Conservation (phyloP, 2,113 vertebrate genomes). For the Rhombomys opimus region DNA sequence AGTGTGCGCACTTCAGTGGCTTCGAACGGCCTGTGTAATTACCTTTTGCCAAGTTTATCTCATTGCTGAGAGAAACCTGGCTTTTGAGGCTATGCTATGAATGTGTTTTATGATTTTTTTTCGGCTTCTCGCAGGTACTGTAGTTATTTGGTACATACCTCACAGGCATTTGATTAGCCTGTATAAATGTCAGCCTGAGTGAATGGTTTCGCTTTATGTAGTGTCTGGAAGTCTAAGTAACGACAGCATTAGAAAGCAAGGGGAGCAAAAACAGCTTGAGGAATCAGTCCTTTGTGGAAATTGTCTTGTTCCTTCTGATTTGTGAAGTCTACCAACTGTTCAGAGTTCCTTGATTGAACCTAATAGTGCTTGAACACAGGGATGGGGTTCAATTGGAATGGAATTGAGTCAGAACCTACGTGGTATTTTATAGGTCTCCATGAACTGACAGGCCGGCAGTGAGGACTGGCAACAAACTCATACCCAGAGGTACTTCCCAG, state of each 20-base stretch:
- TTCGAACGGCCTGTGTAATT: constrained; percentile 34
- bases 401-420: not conserved
- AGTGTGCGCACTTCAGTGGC: not conserved
- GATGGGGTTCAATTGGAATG: constrained; percentile 59
- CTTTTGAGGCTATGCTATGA: not conserved
- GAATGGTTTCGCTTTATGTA: constrained; percentile 68
- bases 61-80: not conserved
- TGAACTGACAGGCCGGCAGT: not conserved
- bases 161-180: constrained; percentile 76
- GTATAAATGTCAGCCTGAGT: constrained; percentile 75
- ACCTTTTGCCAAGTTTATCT: constrained; percentile 22
- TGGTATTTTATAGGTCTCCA: constrained; percentile 35
- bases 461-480: constrained; percentile 17
- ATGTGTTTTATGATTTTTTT: constrained; percentile 39
- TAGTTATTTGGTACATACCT: constrained; percentile 46
- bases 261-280: constrained; percentile 65
- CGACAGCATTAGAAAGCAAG: constrained; percentile 66
- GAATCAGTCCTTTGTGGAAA: constrained; percentile 71
- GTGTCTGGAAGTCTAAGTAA: constrained; percentile 72
- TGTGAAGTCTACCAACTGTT: constrained; percentile 73
- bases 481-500: not conserved
- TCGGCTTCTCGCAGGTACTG: constrained; percentile 15
- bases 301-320: constrained; percentile 79
- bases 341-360: constrained; percentile 67
- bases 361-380: constrained; percentile 68